Percentiles rank a stretch among this genome's conserved stretches.
phyloP scores from a whole-genome alignment of 2,113 vertebrate species.

The Myanophis thanlyinensis region DNA sequence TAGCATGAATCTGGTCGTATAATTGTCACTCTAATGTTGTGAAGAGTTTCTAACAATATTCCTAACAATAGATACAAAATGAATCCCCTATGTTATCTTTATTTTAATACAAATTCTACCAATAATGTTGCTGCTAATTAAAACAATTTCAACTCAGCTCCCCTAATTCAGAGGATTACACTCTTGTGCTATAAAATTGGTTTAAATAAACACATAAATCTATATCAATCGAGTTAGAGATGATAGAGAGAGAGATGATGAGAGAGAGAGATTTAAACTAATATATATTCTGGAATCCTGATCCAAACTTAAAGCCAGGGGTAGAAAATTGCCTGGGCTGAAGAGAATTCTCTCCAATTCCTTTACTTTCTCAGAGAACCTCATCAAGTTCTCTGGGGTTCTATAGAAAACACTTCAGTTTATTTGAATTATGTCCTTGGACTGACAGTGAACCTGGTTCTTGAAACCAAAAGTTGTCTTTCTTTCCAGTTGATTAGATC shows the following conservation, averaged over 20 bases:
- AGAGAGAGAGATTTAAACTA: too few species aligned
- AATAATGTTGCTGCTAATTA: background rate
- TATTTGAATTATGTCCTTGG: background rate
- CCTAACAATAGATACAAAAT: background rate
- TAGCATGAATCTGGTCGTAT: background rate
- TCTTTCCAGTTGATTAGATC: background rate
- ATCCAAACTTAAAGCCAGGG: background rate
- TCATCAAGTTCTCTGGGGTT: background rate
- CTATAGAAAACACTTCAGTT: background rate
- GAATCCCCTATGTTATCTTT: background rate
- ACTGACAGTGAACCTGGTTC: background rate
- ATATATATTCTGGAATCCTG: background rate
- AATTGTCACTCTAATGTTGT: background rate
- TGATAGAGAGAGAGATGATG: too few species aligned
- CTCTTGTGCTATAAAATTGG: background rate
- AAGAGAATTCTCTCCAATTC: background rate
- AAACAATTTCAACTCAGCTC: background rate
- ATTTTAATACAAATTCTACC: background rate
- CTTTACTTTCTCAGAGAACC: background rate
- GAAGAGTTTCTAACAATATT: background rate
- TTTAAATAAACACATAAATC: background rate
- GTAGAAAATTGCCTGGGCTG: background rate
- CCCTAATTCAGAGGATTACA: background rate
- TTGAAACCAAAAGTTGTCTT: background rate
- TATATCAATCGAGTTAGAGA: too few species aligned